Evolutionary conservation across 2,888 invertebrate species (phyloP), one percentile per base, ranked within the genome.

Genomic region (Choreutis nemorana): DNA sequence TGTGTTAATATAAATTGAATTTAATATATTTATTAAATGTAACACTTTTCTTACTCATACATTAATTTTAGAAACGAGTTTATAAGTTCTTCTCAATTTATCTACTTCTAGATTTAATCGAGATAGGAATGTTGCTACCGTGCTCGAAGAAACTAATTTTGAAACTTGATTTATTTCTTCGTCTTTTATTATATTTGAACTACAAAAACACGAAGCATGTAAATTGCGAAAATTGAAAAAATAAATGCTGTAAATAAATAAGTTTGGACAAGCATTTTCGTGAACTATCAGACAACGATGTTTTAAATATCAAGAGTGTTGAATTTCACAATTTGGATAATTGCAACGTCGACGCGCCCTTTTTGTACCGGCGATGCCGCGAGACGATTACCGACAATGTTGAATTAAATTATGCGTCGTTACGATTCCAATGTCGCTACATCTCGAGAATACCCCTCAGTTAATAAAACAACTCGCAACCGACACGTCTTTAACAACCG

Each of bases 291-390:
- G n/a, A 41, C 35, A 41, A 42, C 40, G 37, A 31, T 36, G 40
- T 45, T 14, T 12, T 7, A 20, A 33, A 30, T 21, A 13, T 18
- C 26, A 11, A 10, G 26, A 25, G 35, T 33, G 49, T 53, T 47
- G 44, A 41, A 49, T 58, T 59, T 57, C 53, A 48, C 52, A 58
- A 58, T 48, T 41, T 48, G 8, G 50, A 55, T 59, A 59, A 61
- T 59, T 61, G 49, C 51, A 22, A 36, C 8, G 14, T 14, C 13
- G 10, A 7, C 8, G 14, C 14, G 30, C 37, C 40, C 48, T 55
- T 30, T 29, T 32, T 49, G 42, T 42, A n/a, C 31, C 31, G 16
- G 12, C 35, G 55, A 59, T 53, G 55, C 55, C 57, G 58, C 42
- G 45, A 14, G 31, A 29, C 39, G 55, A 55, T 59, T 52, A 44